Evolutionary conservation across 2,113 vertebrate genomes (phyloP).

Genomic region (Mustelus asterias): DNA sequence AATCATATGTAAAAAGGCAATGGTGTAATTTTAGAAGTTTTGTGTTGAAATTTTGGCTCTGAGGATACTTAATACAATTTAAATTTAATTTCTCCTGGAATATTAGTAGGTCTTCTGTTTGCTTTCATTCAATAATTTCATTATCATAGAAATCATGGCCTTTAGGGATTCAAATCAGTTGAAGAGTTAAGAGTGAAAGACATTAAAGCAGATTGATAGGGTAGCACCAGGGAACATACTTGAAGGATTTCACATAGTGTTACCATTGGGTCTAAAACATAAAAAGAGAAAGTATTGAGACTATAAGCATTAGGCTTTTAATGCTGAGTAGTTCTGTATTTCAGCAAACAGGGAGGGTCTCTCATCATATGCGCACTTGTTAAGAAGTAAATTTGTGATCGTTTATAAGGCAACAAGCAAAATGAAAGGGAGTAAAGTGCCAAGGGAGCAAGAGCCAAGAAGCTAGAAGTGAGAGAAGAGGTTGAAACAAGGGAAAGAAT

Average conservation of each 20-base stretch:
- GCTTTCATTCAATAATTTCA: neutral
- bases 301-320: neutral
- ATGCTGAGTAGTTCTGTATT: neutral
- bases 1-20: neutral
- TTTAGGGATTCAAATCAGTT: neutral
- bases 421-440: neutral
- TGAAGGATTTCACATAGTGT: neutral
- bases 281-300: neutral
- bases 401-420: neutral
- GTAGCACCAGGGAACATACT: neutral
- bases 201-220: constrained; percentile 7
- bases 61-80: neutral
- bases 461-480: no score
- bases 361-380: neutral
- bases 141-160: neutral
- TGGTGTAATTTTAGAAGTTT: neutral
- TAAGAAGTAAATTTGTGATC: neutral
- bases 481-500: no score
- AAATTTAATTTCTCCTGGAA: neutral
- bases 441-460: neutral
- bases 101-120: neutral
- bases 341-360: neutral
- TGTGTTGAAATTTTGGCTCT: neutral
- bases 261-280: neutral
- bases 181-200: neutral